These are phyloP conservation scores for Nibea albiflora DNA, from an alignment of 2,113 vertebrate species.

Conservation along the genomic window DNA sequence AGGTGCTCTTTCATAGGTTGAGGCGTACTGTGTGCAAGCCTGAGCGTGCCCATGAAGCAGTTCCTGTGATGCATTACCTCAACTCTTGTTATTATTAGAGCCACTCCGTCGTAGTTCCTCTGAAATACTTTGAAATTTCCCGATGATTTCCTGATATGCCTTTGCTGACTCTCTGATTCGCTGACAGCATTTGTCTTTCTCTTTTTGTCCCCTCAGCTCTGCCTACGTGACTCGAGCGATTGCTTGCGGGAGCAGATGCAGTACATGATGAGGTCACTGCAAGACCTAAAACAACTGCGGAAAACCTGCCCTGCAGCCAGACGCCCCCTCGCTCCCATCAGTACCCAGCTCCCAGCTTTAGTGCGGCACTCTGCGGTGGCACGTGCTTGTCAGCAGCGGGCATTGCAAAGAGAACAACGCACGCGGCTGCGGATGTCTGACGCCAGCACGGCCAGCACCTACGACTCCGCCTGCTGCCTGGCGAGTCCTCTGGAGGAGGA, in stretches of 20 bases:
- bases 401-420: slow-evolving; percentile 75
- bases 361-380: slow-evolving; percentile 64
- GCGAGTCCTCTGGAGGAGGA: slow-evolving; percentile 85
- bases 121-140: not conserved
- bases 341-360: slow-evolving; percentile 55
- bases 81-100: slow-evolving; percentile 19
- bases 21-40: slow-evolving; percentile 33
- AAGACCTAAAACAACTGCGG: slow-evolving; percentile 82
- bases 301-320: slow-evolving; percentile 68
- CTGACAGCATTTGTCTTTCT: not conserved
- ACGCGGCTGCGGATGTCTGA: slow-evolving; percentile 78
- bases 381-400: slow-evolving; percentile 73
- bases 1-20: slow-evolving; percentile 9
- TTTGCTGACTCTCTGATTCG: not conserved
- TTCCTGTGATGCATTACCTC: not conserved
- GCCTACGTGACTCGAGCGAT: slow-evolving; percentile 84
- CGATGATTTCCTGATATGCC: not conserved
- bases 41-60: slow-evolving; percentile 39
- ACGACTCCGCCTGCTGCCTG: slow-evolving; percentile 90
- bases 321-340: slow-evolving; percentile 46
- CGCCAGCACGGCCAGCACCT: slow-evolving; percentile 86
- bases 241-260: slow-evolving; percentile 86
- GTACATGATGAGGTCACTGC: slow-evolving; percentile 86
- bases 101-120: not conserved
- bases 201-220: slow-evolving; percentile 80